Conservation (phyloP, 2,888 invertebrate species). For the Drosophila yooni region DNA sequence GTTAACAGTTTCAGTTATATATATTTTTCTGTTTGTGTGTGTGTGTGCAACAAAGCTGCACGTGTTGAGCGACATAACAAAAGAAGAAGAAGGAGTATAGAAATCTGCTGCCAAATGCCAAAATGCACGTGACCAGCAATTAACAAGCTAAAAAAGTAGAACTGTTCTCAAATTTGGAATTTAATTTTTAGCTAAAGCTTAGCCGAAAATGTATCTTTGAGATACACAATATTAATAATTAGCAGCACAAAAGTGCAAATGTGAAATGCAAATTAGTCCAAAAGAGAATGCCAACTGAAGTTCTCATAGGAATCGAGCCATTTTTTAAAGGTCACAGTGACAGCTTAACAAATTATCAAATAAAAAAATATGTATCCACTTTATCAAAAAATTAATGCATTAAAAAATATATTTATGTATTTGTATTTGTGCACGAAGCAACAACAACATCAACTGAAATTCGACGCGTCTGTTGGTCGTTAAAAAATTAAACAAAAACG, state of each 20-base stretch:
- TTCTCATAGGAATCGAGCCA: constrained; percentile 35
- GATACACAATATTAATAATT: constrained; percentile 21
- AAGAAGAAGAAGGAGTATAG: neutral
- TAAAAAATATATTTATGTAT: too few species aligned
- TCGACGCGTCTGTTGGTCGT: constrained; percentile 45
- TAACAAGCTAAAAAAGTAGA: constrained; percentile 40
- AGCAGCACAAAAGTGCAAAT: constrained; percentile 49
- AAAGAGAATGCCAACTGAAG: constrained; percentile 50
- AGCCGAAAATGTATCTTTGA: constrained; percentile 22
- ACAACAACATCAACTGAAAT: constrained; percentile 23
- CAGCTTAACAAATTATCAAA: constrained; percentile 31
- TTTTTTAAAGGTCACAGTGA: constrained; percentile 69
- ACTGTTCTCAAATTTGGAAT: neutral
- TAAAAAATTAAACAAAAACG: constrained; percentile 29
- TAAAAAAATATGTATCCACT: constrained; percentile 29
- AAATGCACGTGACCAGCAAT: constrained; percentile 75
- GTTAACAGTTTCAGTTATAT: constrained; percentile 4
- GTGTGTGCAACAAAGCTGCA: constrained; percentile 21
- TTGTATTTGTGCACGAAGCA: neutral
- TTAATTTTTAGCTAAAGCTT: neutral
- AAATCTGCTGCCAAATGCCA: constrained; percentile 46
- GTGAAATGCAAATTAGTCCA: constrained; percentile 63
- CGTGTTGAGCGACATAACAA: constrained; percentile 13
- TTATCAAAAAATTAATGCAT: constrained; percentile 14
- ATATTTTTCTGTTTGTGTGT: neutral